Base-by-base conservation (phyloP, 2,113 vertebrate species). In the Engraulis encrasicolus region DNA sequence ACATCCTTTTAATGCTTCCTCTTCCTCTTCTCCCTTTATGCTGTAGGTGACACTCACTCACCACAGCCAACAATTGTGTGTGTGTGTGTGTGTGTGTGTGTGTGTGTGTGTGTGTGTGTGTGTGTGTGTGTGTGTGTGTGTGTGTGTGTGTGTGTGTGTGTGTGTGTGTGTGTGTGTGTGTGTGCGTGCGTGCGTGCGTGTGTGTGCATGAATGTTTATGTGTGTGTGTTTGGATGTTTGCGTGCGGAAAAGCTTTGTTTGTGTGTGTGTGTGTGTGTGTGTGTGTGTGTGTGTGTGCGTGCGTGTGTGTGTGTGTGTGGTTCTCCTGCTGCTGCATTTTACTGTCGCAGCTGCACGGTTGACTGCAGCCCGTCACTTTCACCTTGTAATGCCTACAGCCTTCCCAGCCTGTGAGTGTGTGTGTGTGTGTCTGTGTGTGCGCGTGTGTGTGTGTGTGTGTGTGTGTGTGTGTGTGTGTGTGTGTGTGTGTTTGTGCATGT, bases 401-500 rank as follows among this genome's bases (percentile, higher is more conserved):
- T 2, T 66, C 58, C n/a, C 40, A 45, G 40, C 40, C 40, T 45
- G 40, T 45, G 4, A 45, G 40, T 82, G 80, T 81, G 52, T 83
- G 78, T 81, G 79, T 85, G 49, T 79, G 37, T 15, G 20, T 19
- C 5, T 80, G 82, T 38, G 80, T 18, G 6, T 74, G 20, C 34
- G 77, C n/a, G 82, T 86, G n/a, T 81, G 66, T 27, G 6, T 1
- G 58, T 6, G 50, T 52, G 71, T 83, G 6, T 54, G 19, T 31
- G 58, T 83, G 52, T 27, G 77, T 27, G 77, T 7, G 77, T 78
- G 77, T 38, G 77, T 78, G 77, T 34, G 77, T 78, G 77, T 78
- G 77, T 78, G 77, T 78, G 77, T 78, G 34, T n/a, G 40, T 78
- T 27, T 6, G 11, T 78, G 27, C 2, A 23, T 12, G 87, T 85